These are phyloP conservation scores for Sepioteuthis lessoniana DNA, from an alignment of 2,888 invertebrate genomes.

Conservation along the genomic window DNA sequence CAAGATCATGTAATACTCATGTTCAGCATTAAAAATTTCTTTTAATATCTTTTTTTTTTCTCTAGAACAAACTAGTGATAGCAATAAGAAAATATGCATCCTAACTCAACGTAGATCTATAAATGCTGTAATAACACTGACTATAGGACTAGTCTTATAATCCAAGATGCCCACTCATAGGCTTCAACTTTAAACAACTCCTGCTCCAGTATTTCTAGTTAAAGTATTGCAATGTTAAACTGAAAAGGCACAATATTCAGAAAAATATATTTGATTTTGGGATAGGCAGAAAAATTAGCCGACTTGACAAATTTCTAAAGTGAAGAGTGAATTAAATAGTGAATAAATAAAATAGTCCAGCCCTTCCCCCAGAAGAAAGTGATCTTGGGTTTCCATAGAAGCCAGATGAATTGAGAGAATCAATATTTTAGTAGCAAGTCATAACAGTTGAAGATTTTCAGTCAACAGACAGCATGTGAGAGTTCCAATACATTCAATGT, in stretches of 20 bases:
- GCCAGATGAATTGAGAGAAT: neutral
- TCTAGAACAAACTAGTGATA: too few species aligned
- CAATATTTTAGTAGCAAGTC: slow-evolving; percentile 21
- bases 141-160: too few species aligned
- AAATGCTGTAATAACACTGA: too few species aligned
- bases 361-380: neutral
- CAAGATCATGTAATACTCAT: too few species aligned
- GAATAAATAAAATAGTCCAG: neutral
- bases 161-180: too few species aligned
- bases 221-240: neutral
- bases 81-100: too few species aligned
- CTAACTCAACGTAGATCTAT: too few species aligned
- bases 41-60: too few species aligned
- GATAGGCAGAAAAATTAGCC: neutral
- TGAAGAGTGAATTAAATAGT: neutral
- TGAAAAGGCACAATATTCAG: neutral
- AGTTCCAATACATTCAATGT: neutral
- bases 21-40: too few species aligned
- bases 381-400: neutral
- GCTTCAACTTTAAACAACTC: too few species aligned
- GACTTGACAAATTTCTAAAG: neutral
- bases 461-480: slow-evolving; percentile 4
- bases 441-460: neutral
- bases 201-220: neutral
- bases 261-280: neutral